Evolutionary conservation across 2,888 invertebrate genomes (phyloP).

Genomic region (Drosophila leonis): DNA sequence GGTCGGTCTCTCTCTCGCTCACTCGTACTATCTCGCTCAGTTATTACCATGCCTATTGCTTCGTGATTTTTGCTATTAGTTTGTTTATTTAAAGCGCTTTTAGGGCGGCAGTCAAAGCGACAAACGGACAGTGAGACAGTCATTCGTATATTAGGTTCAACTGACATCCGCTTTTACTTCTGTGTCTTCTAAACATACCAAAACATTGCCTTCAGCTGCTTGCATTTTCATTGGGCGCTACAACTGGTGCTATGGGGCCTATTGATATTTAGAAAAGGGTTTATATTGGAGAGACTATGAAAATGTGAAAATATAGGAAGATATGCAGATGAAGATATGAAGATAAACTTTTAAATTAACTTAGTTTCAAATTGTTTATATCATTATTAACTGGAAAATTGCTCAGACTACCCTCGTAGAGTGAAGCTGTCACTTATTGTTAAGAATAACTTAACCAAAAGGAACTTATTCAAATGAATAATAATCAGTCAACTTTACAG

Average conservation of each 20-base stretch:
- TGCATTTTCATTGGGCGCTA: conserved; percentile 58
- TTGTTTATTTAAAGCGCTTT: conserved; percentile 80
- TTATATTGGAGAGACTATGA: background rate
- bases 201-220: conserved; percentile 55
- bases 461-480: background rate
- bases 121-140: conserved; percentile 33
- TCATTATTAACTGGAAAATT: too few relatives aligned
- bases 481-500: background rate
- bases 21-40: conserved; percentile 13
- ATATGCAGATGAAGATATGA: background rate
- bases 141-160: conserved; percentile 32
- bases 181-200: conserved; percentile 73
- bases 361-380: background rate
- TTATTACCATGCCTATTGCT: conserved; percentile 63
- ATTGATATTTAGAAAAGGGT: background rate
- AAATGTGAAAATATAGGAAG: background rate
- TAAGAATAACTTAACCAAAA: background rate
- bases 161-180: conserved; percentile 40
- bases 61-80: conserved; percentile 78
- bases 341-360: background rate
- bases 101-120: conserved; percentile 63
- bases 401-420: too few relatives aligned
- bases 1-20: conserved; percentile 24
- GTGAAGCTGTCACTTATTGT: too few relatives aligned
- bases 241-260: conserved; percentile 20